These are phyloP conservation scores for Choristoneura fumiferana DNA, from an alignment of 1,140 invertebrate species.

Conservation along the genomic window DNA sequence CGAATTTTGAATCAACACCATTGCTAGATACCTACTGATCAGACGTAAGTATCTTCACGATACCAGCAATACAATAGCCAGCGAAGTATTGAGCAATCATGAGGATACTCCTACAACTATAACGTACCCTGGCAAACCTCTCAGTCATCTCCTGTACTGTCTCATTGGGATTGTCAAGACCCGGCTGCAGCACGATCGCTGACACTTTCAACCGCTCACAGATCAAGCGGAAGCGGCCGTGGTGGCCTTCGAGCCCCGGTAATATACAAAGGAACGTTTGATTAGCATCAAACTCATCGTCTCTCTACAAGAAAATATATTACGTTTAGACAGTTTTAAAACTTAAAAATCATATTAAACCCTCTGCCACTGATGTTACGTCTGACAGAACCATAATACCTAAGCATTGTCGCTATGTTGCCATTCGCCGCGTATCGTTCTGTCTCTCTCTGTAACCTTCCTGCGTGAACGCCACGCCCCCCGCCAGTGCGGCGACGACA, in stretches of 20 bases:
- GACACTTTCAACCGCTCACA: conserved; percentile 44
- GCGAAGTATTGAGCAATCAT: neutral
- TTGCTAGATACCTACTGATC: too few species aligned
- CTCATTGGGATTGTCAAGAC: conserved; percentile 30
- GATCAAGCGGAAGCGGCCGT: conserved; percentile 30
- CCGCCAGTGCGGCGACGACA: conserved; percentile 13
- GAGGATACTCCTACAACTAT: neutral
- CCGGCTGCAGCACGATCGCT: conserved; percentile 41
- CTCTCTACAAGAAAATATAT: neutral
- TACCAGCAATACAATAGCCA: too few species aligned
- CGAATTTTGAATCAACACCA: too few species aligned
- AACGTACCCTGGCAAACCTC: conserved; percentile 36
- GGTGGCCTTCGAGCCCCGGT: conserved; percentile 18
- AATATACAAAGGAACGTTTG: neutral
- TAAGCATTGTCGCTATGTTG: neutral
- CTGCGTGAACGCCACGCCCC: conserved; percentile 10
- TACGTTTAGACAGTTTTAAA: neutral
- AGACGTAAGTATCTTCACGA: too few species aligned
- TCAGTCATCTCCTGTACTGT: conserved; percentile 32
- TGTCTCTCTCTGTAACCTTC: conserved; percentile 18
- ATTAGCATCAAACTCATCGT: neutral
- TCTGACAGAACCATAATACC: conserved; percentile 1
- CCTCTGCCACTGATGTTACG: neutral
- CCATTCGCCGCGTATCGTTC: conserved; percentile 13
- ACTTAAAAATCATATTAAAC: neutral